Evolutionary conservation across 2,797 vertebrate genomes (phyloP).

Genomic region (Mallotus villosus): DNA sequence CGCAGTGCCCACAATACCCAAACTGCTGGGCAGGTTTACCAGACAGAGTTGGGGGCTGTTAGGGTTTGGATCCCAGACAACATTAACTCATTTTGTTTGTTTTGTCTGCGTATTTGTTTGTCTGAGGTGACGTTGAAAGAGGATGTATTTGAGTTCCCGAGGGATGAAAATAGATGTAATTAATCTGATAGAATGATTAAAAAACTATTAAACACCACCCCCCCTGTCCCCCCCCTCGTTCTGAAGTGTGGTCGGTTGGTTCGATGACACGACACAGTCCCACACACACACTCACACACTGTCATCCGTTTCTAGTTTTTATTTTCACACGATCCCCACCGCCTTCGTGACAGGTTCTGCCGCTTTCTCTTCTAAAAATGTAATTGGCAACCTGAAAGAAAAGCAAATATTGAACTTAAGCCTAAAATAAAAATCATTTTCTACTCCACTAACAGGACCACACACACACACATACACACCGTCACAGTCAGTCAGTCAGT

Average conservation of each 20-base stretch:
- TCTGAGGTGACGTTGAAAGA: slow-evolving; percentile 52
- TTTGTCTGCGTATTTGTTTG: slow-evolving; percentile 74
- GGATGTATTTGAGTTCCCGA: slow-evolving; percentile 42
- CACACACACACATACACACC: slow-evolving; percentile 45
- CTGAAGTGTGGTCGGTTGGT: neutral
- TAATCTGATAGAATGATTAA: slow-evolving; percentile 15
- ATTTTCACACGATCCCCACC: slow-evolving; percentile 38
- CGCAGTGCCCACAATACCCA: slow-evolving; percentile 53
- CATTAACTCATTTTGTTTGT: slow-evolving; percentile 74
- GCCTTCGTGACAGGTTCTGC: slow-evolving; percentile 35
- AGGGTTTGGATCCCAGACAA: slow-evolving; percentile 60
- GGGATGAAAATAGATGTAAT: slow-evolving; percentile 40
- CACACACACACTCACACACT: slow-evolving; percentile 1
- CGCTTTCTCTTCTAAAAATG: slow-evolving; percentile 55
- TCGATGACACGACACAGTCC: too few relatives aligned
- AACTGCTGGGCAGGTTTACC: slow-evolving; percentile 52
- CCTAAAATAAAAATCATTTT: slow-evolving; percentile 68
- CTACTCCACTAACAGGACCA: slow-evolving; percentile 67
- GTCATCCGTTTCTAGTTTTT: slow-evolving; percentile 28
- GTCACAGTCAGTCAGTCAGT: slow-evolving; percentile 22
- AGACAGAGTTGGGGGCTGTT: slow-evolving; percentile 65
- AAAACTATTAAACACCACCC: too few relatives aligned
- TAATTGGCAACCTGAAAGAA: slow-evolving; percentile 61
- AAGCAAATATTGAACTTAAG: slow-evolving; percentile 73
- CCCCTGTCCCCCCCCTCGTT: slow-evolving; percentile 4